phyloP scores from a whole-genome alignment of 2,888 invertebrate genomes.

The Agapostemon virescens region DNA sequence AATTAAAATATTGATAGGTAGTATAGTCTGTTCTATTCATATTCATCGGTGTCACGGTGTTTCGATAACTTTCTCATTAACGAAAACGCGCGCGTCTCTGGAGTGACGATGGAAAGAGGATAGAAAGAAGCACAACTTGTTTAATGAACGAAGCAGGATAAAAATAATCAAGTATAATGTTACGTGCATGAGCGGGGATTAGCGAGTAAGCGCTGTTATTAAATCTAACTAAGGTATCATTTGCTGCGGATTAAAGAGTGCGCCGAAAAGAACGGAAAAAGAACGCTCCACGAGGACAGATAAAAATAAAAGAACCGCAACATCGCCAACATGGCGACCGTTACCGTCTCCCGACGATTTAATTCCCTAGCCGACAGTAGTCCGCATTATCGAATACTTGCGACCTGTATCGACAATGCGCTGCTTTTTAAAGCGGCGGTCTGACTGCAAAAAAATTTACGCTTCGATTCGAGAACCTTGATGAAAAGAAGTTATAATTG shows the following conservation, averaged over 20 bases:
- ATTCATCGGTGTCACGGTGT: neutral
- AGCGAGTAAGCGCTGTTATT: constrained; percentile 1
- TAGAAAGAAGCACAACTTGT: neutral
- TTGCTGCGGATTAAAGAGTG: constrained; percentile 3
- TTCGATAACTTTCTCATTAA: neutral
- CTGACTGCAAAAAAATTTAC: no score
- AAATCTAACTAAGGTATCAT: neutral
- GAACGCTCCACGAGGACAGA: neutral
- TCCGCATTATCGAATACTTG: neutral
- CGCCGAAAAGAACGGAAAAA: neutral
- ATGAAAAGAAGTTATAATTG: no score
- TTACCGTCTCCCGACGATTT: constrained; percentile 1
- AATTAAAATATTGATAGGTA: neutral
- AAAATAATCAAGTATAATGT: constrained; percentile 12
- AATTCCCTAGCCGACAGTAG: neutral
- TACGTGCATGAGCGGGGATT: neutral
- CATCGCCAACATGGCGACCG: neutral
- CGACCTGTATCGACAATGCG: neutral
- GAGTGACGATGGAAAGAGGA: no score
- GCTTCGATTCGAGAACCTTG: no score
- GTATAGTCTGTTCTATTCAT: neutral
- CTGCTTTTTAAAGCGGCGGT: neutral
- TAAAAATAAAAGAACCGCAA: neutral
- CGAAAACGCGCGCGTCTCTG: no score
- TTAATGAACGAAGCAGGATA: neutral